phyloP scores from a whole-genome alignment of 2,888 invertebrate genomes.

The Panorpa germanica region DNA sequence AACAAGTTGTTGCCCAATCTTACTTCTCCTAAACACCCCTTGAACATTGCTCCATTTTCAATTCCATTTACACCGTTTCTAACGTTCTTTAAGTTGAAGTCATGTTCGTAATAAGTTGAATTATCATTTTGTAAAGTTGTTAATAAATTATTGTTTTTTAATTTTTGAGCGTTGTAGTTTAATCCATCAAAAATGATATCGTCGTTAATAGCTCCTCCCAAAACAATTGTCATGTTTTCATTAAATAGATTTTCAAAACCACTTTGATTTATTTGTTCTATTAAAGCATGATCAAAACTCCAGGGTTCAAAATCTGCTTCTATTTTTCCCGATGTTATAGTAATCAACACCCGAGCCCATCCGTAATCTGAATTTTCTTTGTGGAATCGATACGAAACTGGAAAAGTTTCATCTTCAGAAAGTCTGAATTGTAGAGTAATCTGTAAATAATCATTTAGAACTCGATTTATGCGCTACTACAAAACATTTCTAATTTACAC shows the following conservation, averaged over 20 bases:
- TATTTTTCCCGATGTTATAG: constrained; percentile 25
- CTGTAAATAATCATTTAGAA: too few relatives aligned
- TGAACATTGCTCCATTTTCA: constrained; percentile 22
- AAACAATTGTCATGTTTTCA: constrained; percentile 23
- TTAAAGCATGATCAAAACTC: constrained; percentile 23
- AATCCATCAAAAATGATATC: too few relatives aligned
- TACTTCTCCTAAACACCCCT: constrained; percentile 80
- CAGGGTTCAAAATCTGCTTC: constrained; percentile 27
- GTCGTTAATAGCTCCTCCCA: too few relatives aligned
- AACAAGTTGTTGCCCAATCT: constrained; percentile 65
- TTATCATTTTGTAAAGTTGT: too few relatives aligned
- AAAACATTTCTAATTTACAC: too few relatives aligned
- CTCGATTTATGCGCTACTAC: too few relatives aligned
- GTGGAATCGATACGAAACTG: constrained; percentile 30
- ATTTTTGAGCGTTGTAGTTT: too few relatives aligned
- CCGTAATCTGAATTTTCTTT: constrained; percentile 39
- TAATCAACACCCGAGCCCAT: constrained; percentile 43
- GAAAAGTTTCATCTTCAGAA: constrained; percentile 20
- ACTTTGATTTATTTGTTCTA: constrained; percentile 21
- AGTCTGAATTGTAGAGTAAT: constrained; percentile 36
- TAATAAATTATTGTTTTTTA: too few relatives aligned
- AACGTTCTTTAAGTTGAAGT: too few relatives aligned
- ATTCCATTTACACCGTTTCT: too few relatives aligned
- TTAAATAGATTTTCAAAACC: constrained; percentile 22
- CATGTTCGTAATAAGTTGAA: too few relatives aligned